A percentile compares a stretch with the other conserved stretches of the same genome.
Conservation (phyloP, 2,888 invertebrate genomes). For the Napeogenes inachia region DNA sequence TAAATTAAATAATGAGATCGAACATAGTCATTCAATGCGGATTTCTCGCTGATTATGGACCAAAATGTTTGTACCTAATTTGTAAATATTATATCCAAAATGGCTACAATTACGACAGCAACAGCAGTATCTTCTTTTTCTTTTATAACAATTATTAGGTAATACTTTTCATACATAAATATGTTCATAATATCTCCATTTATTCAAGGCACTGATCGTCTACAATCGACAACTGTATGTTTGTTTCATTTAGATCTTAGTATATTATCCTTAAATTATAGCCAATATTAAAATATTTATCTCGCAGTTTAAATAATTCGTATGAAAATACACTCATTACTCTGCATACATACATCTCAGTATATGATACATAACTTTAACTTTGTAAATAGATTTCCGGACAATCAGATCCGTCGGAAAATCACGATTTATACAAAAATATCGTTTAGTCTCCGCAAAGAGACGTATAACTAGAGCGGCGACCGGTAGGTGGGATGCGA, state of each 20-base stretch:
- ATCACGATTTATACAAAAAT: conserved; percentile 70
- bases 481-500: conserved; percentile 64
- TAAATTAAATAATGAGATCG: conserved; percentile 78
- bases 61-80: conserved; percentile 38
- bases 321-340: conserved; percentile 74
- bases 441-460: conserved; percentile 43
- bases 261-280: conserved; percentile 69
- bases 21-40: conserved; percentile 70
- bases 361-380: conserved; percentile 59
- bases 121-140: conserved; percentile 23
- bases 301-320: conserved; percentile 67
- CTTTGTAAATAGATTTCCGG: conserved; percentile 69
- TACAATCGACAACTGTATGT: conserved; percentile 67
- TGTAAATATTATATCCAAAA: conserved; percentile 27
- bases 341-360: conserved; percentile 70
- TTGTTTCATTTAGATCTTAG: conserved; percentile 61
- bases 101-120: conserved; percentile 24
- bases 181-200: conserved; percentile 61
- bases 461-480: conserved; percentile 25
- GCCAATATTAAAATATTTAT: conserved; percentile 74
- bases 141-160: conserved; percentile 35
- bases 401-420: conserved; percentile 51
- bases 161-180: conserved; percentile 58
- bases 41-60: conserved; percentile 59
- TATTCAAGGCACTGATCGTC: conserved; percentile 71